Conservation (phyloP, 1,140 invertebrate species). For the Musca vetustissima region DNA sequence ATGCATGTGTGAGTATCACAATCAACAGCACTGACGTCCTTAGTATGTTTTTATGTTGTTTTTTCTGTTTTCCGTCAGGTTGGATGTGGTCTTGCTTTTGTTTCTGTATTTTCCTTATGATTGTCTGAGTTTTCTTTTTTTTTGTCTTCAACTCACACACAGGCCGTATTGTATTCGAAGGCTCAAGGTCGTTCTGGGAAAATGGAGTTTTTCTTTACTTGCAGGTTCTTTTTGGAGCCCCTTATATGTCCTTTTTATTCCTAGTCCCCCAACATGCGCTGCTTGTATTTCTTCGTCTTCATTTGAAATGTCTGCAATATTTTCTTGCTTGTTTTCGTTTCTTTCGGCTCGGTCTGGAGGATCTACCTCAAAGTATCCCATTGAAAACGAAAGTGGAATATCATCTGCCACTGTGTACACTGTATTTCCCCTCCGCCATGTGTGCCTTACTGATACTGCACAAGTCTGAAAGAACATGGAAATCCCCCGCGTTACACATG, state of each 20-base stretch:
- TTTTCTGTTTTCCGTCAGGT: not conserved
- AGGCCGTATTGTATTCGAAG: conserved; percentile 23
- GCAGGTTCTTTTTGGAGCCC: conserved; percentile 26
- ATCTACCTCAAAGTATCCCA: not conserved
- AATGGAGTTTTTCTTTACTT: conserved; percentile 31
- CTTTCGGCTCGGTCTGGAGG: not conserved
- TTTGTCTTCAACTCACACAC: conserved; percentile 13
- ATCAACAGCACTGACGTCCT: conserved; percentile 6
- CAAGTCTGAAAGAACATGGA: not conserved
- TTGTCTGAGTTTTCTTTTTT: conserved; percentile 18
- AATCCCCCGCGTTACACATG: not conserved
- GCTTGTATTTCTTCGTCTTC: conserved; percentile 13
- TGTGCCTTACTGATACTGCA: no score
- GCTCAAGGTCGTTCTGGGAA: conserved; percentile 27
- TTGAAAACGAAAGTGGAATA: conserved; percentile 14
- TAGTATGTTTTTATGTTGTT: not conserved
- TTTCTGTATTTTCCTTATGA: conserved; percentile 1
- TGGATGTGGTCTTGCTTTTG: conserved; percentile 6
- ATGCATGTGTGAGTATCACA: not conserved
- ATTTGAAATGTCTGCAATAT: conserved; percentile 11
- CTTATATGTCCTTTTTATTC: conserved; percentile 30
- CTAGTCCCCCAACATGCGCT: conserved; percentile 4
- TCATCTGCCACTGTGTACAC: not conserved
- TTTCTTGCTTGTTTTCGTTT: not conserved
- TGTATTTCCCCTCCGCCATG: not conserved